Evolutionary conservation across 2,888 invertebrate species (phyloP).

Genomic region (Chirona hameri): DNA sequence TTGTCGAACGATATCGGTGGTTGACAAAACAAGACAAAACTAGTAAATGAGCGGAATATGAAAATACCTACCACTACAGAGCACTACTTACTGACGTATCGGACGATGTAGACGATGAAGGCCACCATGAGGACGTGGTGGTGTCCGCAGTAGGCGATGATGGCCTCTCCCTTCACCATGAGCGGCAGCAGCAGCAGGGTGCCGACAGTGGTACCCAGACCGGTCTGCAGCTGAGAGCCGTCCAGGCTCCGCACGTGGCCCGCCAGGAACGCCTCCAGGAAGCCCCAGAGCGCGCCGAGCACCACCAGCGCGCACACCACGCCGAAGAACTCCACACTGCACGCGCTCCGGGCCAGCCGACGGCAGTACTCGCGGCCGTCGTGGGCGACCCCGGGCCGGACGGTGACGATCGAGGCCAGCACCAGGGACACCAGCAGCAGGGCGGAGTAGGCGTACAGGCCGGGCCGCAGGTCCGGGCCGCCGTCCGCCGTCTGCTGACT

Average conservation of each 20-base stretch:
- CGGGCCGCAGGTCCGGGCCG: conserved; percentile 36
- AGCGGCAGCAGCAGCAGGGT: conserved; percentile 66
- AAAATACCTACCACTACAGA: neutral
- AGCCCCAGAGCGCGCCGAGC: conserved; percentile 74
- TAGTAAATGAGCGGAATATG: too few species aligned
- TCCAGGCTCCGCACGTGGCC: conserved; percentile 58
- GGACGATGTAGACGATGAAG: conserved; percentile 72
- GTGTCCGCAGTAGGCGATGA: conserved; percentile 78
- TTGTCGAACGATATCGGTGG: too few species aligned
- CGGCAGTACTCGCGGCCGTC: neutral
- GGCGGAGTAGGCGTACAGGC: conserved; percentile 38
- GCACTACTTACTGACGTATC: conserved; percentile 60
- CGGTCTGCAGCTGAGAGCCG: conserved; percentile 58
- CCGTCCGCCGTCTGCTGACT: conserved; percentile 34
- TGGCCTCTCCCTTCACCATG: conserved; percentile 71
- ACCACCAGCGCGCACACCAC: conserved; percentile 64
- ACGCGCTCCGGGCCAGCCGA: conserved; percentile 31
- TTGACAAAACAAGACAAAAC: too few species aligned
- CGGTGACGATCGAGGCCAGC: conserved; percentile 36
- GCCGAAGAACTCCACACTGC: conserved; percentile 37
- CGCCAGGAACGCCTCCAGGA: conserved; percentile 70
- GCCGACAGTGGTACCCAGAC: conserved; percentile 63
- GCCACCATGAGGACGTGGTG: conserved; percentile 77
- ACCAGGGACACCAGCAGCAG: conserved; percentile 36
- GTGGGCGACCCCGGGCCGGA: neutral